Evolutionary conservation across 2,888 invertebrate genomes (phyloP), one percentile per base, ranked within the genome.

Genomic region (Andrena marginata): DNA sequence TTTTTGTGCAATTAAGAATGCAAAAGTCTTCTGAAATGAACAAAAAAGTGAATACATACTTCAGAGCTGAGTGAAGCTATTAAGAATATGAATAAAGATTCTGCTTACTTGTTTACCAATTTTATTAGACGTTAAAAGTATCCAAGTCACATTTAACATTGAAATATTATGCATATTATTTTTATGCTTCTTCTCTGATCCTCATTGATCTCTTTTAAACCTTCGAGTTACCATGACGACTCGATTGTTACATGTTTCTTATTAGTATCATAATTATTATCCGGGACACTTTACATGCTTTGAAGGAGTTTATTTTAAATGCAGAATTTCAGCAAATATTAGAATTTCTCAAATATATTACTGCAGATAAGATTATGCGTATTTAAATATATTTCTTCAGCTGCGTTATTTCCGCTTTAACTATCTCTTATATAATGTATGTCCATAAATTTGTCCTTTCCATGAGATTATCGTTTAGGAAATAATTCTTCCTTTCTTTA

Each of bases 21-120:
- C 23, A 13, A 56, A 56, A 56, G 26, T 56, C 23, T 56, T 56
- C 56, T 56, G 56, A 56, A 56, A 56, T 13, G 10, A 23, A 26
- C 10, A 26, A 26, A 56, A 56, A 26, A 56, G 10, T 20, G 20
- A 23, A 8, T 56, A 56, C 20, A 20, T 23, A 23, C 26, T 56
- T 56, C 10, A 56, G 23, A 56, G 26, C 8, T 26, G 23, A 23
- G 23, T 56, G 10, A 4, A 56, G 23, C 23, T 56, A 56, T 13
- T 56, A 10, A 20, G 10, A 56, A 13, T 10, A 26, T 23, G 23
- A 56, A 56, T 56, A 23, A 56, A 56, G 4, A 10, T 23, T 20
- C 2, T 54, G 26, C 56, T 56, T 56, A 56, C 56, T 56, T 23
- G 56, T 56, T 23, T 56, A 56, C 23, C 20, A 56, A 26, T 56